Base-by-base conservation (phyloP, 2,888 invertebrate species). In the Strigamia crassipes region DNA sequence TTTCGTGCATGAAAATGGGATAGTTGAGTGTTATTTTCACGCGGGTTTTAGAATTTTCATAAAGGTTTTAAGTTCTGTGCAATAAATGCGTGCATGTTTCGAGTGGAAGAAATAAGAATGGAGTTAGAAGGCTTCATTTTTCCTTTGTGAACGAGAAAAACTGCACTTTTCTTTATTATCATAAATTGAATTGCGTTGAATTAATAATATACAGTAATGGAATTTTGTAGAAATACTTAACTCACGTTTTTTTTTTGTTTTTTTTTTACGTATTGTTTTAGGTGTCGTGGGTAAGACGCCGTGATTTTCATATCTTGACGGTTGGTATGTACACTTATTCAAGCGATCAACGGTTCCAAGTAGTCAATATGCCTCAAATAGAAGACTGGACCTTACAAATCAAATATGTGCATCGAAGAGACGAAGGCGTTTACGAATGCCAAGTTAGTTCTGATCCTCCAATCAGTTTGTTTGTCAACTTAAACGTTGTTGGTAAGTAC, bases 311-410 rank as follows among this genome's bases (percentile, higher is more conserved):
- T 86, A 90, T 96, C 83, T 90, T 96, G 83, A 96, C 96, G 82
- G 95, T 96, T 81, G 95, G 95, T 6, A 89, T 94, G 85, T 93
- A 93, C 73, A 95, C 95, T 2, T 96, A 96, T 89, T 94, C 94
- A 86, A 95, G 94, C 85, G 96, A 96, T 87, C 94, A 94, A 87
- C 91, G 96, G 86, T 96, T 95, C 89, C 93, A 94, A 87, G 94
- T 95, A 78, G 92, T 94, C 85, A 95, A 96, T 88, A 90, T 83
- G 41, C 83, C 84, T 56, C 81, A 83, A 27, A 78, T 84, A 0
- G 85, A 85, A 13, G 96, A 96, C 89, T 96, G 96, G 96, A 94
- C 95, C 83, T 89, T 96, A 83, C 95, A 96, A 91, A 94, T 96
- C 87, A 93, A 94, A 88, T 95, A 93, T 89, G 95, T 95, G 82